These are phyloP conservation scores for Mythimna vitellina DNA, from an alignment of 2,888 invertebrate species.

Conservation along the genomic window DNA sequence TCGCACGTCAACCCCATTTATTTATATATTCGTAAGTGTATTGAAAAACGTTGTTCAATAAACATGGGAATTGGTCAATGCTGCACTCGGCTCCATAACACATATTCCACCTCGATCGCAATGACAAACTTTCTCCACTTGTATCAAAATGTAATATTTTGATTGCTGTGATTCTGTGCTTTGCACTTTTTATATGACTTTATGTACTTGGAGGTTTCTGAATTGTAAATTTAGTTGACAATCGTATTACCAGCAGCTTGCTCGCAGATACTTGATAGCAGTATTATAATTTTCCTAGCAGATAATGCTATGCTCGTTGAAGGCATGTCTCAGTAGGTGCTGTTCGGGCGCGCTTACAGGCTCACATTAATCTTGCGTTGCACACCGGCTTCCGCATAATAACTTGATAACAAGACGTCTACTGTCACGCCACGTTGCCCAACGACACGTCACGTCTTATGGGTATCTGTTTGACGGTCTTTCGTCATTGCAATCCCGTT, in stretches of 20 bases:
- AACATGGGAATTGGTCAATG: too few species aligned
- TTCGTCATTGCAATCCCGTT: constrained; percentile 22
- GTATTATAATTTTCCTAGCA: constrained; percentile 43
- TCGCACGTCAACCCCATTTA: too few species aligned
- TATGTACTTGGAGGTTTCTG: too few species aligned
- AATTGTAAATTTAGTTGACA: background rate
- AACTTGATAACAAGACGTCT: constrained; percentile 65
- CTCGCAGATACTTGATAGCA: constrained; percentile 22
- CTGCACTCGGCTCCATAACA: too few species aligned
- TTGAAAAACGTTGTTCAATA: too few species aligned
- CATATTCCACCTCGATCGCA: too few species aligned
- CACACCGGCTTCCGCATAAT: constrained; percentile 67
- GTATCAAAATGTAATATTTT: too few species aligned
- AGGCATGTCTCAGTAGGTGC: constrained; percentile 59
- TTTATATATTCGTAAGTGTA: too few species aligned
- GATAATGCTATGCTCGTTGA: constrained; percentile 58
- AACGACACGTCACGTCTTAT: background rate
- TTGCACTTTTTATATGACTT: too few species aligned
- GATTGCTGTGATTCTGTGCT: too few species aligned
- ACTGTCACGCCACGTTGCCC: constrained; percentile 28
- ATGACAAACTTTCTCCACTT: too few species aligned
- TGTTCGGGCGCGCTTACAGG: constrained; percentile 40
- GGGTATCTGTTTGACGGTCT: background rate
- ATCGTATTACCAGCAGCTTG: background rate
- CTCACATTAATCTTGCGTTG: constrained; percentile 71